phyloP scores from a whole-genome alignment of 2,888 invertebrate species.

The Lasioglossum pauxillum region DNA sequence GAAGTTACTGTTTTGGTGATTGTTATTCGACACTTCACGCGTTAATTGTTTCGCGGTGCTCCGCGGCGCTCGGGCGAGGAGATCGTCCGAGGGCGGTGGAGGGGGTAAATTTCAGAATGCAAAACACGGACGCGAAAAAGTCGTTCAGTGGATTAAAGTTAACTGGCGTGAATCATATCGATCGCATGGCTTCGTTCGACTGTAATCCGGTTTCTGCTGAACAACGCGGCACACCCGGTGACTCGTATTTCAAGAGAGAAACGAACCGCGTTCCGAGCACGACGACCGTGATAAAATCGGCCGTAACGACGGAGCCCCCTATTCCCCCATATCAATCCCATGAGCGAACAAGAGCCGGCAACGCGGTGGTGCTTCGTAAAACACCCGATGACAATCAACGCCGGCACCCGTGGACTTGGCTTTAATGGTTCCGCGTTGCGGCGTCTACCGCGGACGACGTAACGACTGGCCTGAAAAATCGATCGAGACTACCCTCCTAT shows the following conservation, averaged over 20 bases:
- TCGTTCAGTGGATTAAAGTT: constrained; percentile 64
- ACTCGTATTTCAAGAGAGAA: constrained; percentile 73
- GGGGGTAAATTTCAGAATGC: constrained; percentile 40
- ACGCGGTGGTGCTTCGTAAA: constrained; percentile 62
- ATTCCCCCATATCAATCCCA: constrained; percentile 66
- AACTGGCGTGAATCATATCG: constrained; percentile 66
- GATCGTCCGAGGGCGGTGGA: not conserved
- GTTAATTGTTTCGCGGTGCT: constrained; percentile 43
- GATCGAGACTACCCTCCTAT: constrained; percentile 4
- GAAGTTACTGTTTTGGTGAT: not conserved
- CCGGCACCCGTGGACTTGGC: constrained; percentile 54
- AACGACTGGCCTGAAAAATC: constrained; percentile 29
- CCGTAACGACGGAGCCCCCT: constrained; percentile 64
- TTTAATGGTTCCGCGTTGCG: constrained; percentile 62
- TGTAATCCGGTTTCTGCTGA: constrained; percentile 65
- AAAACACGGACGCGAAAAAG: constrained; percentile 29
- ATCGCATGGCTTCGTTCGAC: constrained; percentile 57
- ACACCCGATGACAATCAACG: constrained; percentile 63
- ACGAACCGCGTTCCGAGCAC: constrained; percentile 65
- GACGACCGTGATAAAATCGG: constrained; percentile 71
- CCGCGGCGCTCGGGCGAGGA: not conserved
- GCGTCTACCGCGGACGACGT: constrained; percentile 40
- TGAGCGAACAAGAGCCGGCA: constrained; percentile 62
- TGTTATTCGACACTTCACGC: constrained; percentile 21
- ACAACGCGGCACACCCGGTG: constrained; percentile 63